phyloP scores from a whole-genome alignment of 1,140 invertebrate genomes.

The Eumaeus atala region DNA sequence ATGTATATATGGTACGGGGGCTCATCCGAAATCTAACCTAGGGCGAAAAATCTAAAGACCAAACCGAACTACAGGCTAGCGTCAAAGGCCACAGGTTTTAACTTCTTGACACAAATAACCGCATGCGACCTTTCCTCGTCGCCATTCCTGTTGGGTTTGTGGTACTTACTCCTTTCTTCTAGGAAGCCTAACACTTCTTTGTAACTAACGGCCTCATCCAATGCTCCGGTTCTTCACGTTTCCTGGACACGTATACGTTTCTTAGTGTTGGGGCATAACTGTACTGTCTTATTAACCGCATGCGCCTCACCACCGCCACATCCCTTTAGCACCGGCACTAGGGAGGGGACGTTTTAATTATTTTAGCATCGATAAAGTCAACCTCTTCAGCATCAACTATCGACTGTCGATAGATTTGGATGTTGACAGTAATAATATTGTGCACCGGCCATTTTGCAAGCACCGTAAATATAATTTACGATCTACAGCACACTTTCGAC shows the following conservation, averaged over 20 bases:
- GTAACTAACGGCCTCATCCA: slow-evolving; percentile 47
- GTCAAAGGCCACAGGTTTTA: slow-evolving; percentile 41
- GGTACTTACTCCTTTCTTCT: slow-evolving; percentile 23
- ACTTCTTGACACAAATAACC: slow-evolving; percentile 41
- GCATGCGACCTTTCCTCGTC: slow-evolving; percentile 53
- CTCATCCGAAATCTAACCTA: slow-evolving; percentile 7
- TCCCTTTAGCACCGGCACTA: slow-evolving; percentile 37
- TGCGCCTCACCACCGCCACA: slow-evolving; percentile 43
- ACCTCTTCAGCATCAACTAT: slow-evolving; percentile 3
- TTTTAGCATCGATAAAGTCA: too few relatives aligned
- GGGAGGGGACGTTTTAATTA: not conserved
- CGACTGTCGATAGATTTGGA: too few relatives aligned
- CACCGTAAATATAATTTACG: too few relatives aligned
- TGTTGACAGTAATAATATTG: too few relatives aligned
- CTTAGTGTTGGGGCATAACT: slow-evolving; percentile 46
- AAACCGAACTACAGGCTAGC: not conserved
- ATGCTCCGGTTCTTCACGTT: slow-evolving; percentile 34
- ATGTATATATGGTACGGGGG: slow-evolving; percentile 29
- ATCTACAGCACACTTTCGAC: too few relatives aligned
- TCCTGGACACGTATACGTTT: slow-evolving; percentile 16
- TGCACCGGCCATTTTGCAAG: too few relatives aligned
- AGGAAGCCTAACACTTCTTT: slow-evolving; percentile 43
- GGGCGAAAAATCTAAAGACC: not conserved
- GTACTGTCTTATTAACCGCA: slow-evolving; percentile 38
- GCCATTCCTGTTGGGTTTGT: slow-evolving; percentile 45